Evolutionary conservation across 2,113 vertebrate genomes (phyloP).

Genomic region (Condylura cristata): DNA sequence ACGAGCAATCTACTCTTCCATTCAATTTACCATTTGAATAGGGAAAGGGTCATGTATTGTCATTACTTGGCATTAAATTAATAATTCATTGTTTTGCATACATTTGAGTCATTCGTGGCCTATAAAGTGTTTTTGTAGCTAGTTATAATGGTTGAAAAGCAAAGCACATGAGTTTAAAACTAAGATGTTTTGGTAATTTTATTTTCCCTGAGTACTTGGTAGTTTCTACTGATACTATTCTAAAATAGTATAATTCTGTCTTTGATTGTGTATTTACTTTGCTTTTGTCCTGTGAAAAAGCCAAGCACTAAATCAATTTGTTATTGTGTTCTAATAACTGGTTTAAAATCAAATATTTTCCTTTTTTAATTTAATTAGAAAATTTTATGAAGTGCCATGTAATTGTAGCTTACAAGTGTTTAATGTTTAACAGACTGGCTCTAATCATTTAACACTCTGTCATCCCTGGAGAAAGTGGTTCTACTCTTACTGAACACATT

Average conservation of each 20-base stretch:
- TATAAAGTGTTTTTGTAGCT: conserved; percentile 64
- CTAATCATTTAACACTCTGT: conserved; percentile 70
- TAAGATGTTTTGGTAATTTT: neutral
- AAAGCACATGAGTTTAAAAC: conserved; percentile 72
- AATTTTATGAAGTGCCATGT: conserved; percentile 56
- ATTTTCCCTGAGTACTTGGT: neutral
- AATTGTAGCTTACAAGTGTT: conserved; percentile 73
- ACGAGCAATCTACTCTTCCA: conserved; percentile 47
- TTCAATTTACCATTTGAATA: conserved; percentile 61
- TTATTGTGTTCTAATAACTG: conserved; percentile 64
- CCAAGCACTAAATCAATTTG: conserved; percentile 67
- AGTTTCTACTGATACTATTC: conserved; percentile 62
- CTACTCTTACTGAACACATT: conserved; percentile 52
- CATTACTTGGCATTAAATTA: conserved; percentile 55
- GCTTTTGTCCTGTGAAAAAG: conserved; percentile 65
- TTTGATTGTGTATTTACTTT: conserved; percentile 62
- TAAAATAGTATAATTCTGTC: conserved; percentile 61
- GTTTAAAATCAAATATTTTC: conserved; percentile 56
- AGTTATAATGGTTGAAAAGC: conserved; percentile 62
- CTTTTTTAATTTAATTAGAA: neutral
- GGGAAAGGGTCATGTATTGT: conserved; percentile 64
- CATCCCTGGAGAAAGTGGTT: conserved; percentile 65
- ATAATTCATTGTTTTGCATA: conserved; percentile 65
- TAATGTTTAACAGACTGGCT: conserved; percentile 73
- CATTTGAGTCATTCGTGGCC: conserved; percentile 63